Percentiles rank a stretch among this genome's conserved stretches.
Conservation (phyloP, 2,113 vertebrate species). For the Cardinalis cardinalis region DNA sequence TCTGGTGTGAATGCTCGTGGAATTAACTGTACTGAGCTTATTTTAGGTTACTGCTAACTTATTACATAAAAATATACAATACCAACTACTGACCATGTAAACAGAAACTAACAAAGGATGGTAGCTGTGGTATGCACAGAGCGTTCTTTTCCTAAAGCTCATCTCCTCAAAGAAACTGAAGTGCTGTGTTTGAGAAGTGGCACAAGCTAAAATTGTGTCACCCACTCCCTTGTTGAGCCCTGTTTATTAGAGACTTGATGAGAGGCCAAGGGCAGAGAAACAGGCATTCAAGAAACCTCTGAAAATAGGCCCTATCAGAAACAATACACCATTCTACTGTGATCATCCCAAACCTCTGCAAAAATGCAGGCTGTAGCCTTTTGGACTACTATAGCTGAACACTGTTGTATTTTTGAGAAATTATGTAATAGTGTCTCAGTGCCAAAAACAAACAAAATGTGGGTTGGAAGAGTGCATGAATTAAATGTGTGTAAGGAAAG, state of each 20-base stretch:
- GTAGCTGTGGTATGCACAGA: not conserved
- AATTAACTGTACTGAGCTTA: not conserved
- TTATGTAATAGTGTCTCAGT: constrained; percentile 16
- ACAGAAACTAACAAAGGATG: not conserved
- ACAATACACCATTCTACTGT: constrained; percentile 33
- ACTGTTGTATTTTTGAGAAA: constrained; percentile 26
- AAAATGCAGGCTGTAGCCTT: constrained; percentile 26
- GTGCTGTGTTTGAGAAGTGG: not conserved
- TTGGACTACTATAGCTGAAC: not conserved
- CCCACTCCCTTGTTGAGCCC: not conserved
- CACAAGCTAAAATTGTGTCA: not conserved
- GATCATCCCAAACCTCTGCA: constrained; percentile 4
- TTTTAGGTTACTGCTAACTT: not conserved
- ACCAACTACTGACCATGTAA: not conserved
- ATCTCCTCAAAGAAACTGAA: not conserved
- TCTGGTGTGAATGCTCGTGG: not conserved
- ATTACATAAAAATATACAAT: not conserved
- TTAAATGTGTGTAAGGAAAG: not conserved
- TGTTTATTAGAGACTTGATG: constrained; percentile 24
- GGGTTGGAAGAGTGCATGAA: constrained; percentile 7
- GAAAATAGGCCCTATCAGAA: not conserved
- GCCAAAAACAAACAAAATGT: constrained; percentile 34
- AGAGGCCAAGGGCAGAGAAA: constrained; percentile 28
- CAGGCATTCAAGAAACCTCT: not conserved
- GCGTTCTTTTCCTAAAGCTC: not conserved